Evolutionary conservation across 2,113 vertebrate genomes (phyloP).

Genomic region (Cygnus atratus): DNA sequence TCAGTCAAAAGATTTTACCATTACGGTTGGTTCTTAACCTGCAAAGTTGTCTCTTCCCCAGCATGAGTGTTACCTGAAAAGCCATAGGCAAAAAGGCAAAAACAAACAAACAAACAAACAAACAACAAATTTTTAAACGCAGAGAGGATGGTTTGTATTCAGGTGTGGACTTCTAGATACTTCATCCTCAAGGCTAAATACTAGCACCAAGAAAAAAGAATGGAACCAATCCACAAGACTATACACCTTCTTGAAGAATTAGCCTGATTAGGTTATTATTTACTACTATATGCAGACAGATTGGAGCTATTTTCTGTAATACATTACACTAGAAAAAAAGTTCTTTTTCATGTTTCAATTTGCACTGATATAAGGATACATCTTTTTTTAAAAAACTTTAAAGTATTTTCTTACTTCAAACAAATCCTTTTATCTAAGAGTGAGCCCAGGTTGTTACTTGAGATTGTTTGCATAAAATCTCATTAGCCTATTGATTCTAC

Average conservation of each 20-base stretch:
- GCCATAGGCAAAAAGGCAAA: background rate
- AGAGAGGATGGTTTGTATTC: background rate
- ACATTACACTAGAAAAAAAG: background rate
- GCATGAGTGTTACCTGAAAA: background rate
- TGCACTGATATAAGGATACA: background rate
- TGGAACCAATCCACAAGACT: background rate
- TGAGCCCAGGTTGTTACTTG: constrained; percentile 26
- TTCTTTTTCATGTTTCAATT: constrained; percentile 6
- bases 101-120: no score
- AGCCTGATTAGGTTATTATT: background rate
- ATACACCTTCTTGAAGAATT: background rate
- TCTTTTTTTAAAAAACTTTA: background rate
- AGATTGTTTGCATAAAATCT: constrained; percentile 70
- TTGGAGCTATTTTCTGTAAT: background rate
- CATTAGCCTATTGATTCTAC: constrained; percentile 67
- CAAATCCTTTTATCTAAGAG: constrained; percentile 52
- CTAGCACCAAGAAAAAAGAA: background rate
- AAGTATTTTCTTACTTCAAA: constrained; percentile 37
- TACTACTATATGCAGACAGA: background rate
- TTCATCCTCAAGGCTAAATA: background rate
- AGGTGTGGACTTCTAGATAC: background rate
- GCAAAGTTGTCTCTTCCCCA: background rate
- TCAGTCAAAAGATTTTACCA: background rate
- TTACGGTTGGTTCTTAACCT: background rate
- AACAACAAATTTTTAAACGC: background rate